Evolutionary conservation across 2,888 invertebrate species (phyloP).

Genomic region (Ceratothoa steindachneri): DNA sequence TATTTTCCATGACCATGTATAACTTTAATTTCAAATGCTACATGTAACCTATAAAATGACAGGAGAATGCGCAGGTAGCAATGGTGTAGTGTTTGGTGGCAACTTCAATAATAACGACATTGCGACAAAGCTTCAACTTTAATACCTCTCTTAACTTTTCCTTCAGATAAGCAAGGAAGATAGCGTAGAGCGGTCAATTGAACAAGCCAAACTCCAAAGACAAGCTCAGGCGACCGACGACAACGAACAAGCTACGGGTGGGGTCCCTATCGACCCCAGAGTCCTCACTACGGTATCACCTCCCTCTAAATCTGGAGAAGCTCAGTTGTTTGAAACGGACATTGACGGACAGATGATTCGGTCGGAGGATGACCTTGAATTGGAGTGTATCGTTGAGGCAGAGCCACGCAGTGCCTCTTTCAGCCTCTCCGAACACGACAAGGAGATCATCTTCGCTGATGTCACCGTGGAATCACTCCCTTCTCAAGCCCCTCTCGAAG

Average conservation of each 20-base stretch:
- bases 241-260: not conserved
- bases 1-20: too few relatives aligned
- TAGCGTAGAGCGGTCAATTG: conserved; percentile 46
- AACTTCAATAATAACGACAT: too few relatives aligned
- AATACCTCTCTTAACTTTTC: too few relatives aligned
- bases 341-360: not conserved
- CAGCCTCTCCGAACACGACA: not conserved
- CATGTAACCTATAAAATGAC: too few relatives aligned
- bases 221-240: conserved; percentile 25
- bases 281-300: not conserved
- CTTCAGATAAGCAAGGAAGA: conserved; percentile 48
- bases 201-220: conserved; percentile 40
- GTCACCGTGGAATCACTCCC: not conserved
- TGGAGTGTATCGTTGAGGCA: not conserved
- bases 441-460: not conserved
- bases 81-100: too few relatives aligned
- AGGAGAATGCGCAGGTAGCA: too few relatives aligned
- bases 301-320: not conserved
- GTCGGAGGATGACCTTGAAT: not conserved
- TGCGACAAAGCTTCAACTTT: too few relatives aligned
- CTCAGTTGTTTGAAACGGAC: not conserved
- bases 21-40: too few relatives aligned
- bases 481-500: not conserved
- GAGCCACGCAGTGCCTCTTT: not conserved
- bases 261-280: conserved; percentile 7